Evolutionary conservation across 2,797 vertebrate genomes (phyloP), one percentile per base, ranked within the genome.

Genomic region (Heteromormyrus szaboi): DNA sequence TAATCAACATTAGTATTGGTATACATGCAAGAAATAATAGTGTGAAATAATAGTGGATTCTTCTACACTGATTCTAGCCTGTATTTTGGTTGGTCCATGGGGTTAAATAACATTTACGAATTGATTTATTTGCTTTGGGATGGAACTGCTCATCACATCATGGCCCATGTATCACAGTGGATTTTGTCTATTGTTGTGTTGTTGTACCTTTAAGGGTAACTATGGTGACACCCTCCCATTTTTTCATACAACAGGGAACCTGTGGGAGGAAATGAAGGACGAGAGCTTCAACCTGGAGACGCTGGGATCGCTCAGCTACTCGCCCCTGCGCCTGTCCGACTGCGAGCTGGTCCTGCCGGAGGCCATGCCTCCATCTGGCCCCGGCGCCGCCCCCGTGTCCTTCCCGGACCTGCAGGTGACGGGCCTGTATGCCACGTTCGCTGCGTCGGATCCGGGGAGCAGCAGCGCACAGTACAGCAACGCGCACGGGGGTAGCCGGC

Each of bases 181-280:
- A 81, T 44, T 37, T 81, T 37, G 72, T 41, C 4, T 81, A 44
- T 19, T 9, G 8, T 84, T 84, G 46, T 83, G 22, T n/a, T 83
- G 41, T 22, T 83, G 12, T 84, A 46, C 79, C 9, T 84, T 84
- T 84, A 84, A 84, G 44, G 22, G 50, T 86, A 56, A 41, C 85
- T 7, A 86, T 44, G 44, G 51, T n/a, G 14, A 86, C 85, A 33
- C 29, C 7, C 33, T 87, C n/a, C 37, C 33, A 41, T 11, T 54
- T 86, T 22, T 9, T 25, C 11, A n/a, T 72, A 90, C 59, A 56
- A 76, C 90, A 99, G 98, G 98, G 89, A 99, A 98, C 92, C 95
- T 99, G 37, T 99, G 98, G 98, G 98, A 99, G 65, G 98, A 99
- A 91, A 98, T 99, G 96, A 98, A 99, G 91, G 98, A 99, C 0